Percentiles rank a stretch among this genome's conserved stretches.
phyloP scores from a whole-genome alignment of 1,140 invertebrate species.

The Drosophila pallidifrons region DNA sequence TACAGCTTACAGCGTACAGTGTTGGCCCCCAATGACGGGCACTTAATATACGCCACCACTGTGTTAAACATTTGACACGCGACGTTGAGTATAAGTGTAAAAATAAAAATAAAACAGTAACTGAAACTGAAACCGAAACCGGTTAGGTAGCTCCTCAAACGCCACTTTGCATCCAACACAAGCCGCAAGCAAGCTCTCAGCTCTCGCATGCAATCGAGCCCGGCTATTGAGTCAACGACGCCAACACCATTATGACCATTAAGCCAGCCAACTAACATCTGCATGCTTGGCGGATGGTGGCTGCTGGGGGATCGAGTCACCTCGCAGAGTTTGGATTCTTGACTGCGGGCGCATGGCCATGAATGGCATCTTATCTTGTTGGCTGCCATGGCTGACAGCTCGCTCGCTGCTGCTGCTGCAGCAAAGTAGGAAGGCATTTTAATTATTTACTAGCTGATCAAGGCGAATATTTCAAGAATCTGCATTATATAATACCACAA shows the following conservation, averaged over 20 bases:
- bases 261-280: constrained; percentile 3
- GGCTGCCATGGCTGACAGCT: constrained; percentile 28
- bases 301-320: constrained; percentile 6
- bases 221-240: constrained; percentile 60
- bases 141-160: constrained; percentile 51
- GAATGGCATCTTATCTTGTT: constrained; percentile 75
- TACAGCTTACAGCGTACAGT: background rate
- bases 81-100: constrained; percentile 13
- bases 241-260: constrained; percentile 42
- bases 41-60: constrained; percentile 66
- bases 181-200: background rate
- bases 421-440: constrained; percentile 55
- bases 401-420: background rate
- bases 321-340: constrained; percentile 47
- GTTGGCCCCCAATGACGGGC: constrained; percentile 9
- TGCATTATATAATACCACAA: constrained; percentile 28
- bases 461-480: constrained; percentile 65
- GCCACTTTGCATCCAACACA: constrained; percentile 29
- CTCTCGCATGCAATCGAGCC: constrained; percentile 57
- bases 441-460: constrained; percentile 69
- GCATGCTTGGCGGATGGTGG: background rate
- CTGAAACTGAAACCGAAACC: constrained; percentile 35
- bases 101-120: background rate
- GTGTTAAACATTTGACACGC: constrained; percentile 60
- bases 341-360: constrained; percentile 62